phyloP scores from a whole-genome alignment of 2,113 vertebrate species.

The Actenoides hombroni region DNA sequence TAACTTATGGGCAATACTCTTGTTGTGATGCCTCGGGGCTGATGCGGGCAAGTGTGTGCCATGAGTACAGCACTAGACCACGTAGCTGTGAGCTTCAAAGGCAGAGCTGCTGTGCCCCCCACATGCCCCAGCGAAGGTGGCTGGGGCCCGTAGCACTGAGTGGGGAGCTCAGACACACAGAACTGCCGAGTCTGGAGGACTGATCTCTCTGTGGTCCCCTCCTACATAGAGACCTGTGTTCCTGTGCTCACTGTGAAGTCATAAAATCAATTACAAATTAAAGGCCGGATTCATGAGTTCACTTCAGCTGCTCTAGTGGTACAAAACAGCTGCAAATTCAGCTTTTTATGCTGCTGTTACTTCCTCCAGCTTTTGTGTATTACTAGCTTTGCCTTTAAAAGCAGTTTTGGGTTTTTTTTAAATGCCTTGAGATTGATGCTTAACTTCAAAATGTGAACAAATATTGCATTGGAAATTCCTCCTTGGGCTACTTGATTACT shows the following conservation, averaged over 20 bases:
- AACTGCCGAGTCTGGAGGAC: background rate
- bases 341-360: conserved; percentile 9
- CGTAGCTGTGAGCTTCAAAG: rapidly evolving
- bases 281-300: conserved; percentile 40
- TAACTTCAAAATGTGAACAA: conserved; percentile 44
- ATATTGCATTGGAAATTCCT: conserved; percentile 30
- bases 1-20: background rate
- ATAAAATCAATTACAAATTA: conserved; percentile 41
- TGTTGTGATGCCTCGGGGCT: background rate
- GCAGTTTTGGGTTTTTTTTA: background rate
- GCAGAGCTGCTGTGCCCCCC: background rate
- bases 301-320: background rate
- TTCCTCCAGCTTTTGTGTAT: conserved; percentile 33
- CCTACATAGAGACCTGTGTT: background rate
- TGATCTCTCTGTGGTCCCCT: background rate
- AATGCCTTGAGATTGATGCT: conserved; percentile 49
- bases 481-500: background rate
- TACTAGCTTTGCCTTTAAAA: conserved; percentile 49
- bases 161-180: background rate
- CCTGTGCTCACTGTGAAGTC: background rate
- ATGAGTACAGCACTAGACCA: rapidly evolving
- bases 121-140: rapidly evolving
- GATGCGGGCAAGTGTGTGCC: background rate
- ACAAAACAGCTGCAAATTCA: conserved; percentile 42
- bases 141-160: rapidly evolving